Evolutionary conservation across 2,888 invertebrate species (phyloP).

Genomic region (Aleiodes alternator): DNA sequence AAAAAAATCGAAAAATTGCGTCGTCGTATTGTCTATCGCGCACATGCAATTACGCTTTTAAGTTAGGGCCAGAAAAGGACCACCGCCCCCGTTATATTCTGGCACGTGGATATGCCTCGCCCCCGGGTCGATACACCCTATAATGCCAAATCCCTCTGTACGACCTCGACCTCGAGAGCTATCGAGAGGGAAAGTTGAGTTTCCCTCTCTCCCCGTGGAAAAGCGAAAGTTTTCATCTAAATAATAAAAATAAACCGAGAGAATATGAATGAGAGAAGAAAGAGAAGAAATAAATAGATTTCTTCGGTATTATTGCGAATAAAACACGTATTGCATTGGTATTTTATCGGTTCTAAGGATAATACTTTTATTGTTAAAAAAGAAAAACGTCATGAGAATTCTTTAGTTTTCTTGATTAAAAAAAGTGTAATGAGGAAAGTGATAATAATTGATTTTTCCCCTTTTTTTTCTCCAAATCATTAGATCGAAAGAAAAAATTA

Average conservation of each 20-base stretch:
- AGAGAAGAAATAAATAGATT: neutral
- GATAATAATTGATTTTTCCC: too few relatives aligned
- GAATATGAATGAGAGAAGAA: neutral
- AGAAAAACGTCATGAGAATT: too few relatives aligned
- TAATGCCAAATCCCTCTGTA: slow-evolving; percentile 35
- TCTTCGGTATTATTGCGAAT: too few relatives aligned
- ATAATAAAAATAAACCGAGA: neutral
- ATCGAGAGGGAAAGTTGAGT: slow-evolving; percentile 60
- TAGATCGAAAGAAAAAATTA: neutral
- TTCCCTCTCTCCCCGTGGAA: slow-evolving; percentile 44
- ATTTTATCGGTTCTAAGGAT: too few relatives aligned
- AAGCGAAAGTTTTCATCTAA: slow-evolving; percentile 44
- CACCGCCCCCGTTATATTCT: slow-evolving; percentile 44
- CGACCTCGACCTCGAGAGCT: slow-evolving; percentile 58
- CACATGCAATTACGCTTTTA: slow-evolving; percentile 54
- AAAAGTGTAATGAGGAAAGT: too few relatives aligned
- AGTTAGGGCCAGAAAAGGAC: slow-evolving; percentile 52
- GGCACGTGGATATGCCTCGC: slow-evolving; percentile 52
- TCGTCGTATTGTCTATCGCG: slow-evolving; percentile 48
- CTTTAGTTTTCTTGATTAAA: too few relatives aligned
- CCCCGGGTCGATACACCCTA: slow-evolving; percentile 55
- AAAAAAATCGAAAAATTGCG: neutral
- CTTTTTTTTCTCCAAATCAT: too few relatives aligned
- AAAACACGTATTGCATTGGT: too few relatives aligned
- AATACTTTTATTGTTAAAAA: too few relatives aligned